These are phyloP conservation scores for Pocota personata DNA, from an alignment of 2,888 invertebrate genomes.

Conservation along the genomic window DNA sequence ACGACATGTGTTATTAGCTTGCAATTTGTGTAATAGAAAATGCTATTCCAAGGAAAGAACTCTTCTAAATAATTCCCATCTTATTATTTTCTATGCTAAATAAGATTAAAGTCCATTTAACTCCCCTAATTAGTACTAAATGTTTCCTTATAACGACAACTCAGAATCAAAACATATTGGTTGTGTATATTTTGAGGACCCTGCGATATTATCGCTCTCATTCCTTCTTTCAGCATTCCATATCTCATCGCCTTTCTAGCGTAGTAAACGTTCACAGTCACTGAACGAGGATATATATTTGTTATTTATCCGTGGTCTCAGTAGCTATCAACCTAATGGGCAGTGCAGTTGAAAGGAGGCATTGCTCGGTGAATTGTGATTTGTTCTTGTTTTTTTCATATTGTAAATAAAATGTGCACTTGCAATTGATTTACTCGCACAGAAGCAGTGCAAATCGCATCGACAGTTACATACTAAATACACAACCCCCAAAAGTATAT, in stretches of 20 bases:
- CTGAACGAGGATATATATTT: neutral
- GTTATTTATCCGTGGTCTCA: neutral
- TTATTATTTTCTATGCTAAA: too few species aligned
- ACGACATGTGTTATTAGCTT: too few species aligned
- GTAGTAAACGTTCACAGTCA: neutral
- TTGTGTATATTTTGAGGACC: neutral
- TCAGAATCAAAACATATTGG: neutral
- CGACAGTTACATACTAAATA: too few species aligned
- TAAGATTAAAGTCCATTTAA: neutral
- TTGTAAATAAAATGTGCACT: neutral
- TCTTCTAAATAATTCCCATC: too few species aligned
- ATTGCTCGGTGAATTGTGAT: neutral
- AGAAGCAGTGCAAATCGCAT: too few species aligned
- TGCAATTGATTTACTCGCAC: neutral
- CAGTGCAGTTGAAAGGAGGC: neutral
- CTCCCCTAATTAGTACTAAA: neutral
- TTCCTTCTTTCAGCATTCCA: neutral
- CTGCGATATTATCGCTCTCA: neutral
- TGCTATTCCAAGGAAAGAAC: too few species aligned
- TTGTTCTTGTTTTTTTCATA: neutral
- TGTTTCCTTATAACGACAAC: neutral
- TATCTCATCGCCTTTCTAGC: neutral
- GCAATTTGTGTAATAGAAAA: too few species aligned
- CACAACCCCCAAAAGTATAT: too few species aligned
- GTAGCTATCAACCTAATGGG: neutral